Base-by-base conservation (phyloP, 2,888 invertebrate species). In the Ormyrus thymus region DNA sequence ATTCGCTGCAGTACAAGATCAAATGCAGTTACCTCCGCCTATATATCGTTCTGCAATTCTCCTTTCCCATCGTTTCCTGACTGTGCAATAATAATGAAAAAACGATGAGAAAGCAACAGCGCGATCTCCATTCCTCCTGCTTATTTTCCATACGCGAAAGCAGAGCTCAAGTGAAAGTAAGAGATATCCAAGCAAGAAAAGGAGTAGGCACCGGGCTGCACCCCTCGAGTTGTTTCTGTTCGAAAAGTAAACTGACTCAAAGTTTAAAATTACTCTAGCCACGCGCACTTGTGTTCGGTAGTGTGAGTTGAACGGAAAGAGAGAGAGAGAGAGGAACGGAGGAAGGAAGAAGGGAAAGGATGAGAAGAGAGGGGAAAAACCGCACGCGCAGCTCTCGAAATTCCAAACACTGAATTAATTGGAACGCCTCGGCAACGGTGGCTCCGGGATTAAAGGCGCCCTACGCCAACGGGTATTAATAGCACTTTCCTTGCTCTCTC, bases 401-500 rank as follows among this genome's bases (percentile, higher is more conserved):
- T 73, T 73, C 73, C 64, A 73, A 64, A 73, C 64, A 56, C 55
- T 64, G 64, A 73, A 73, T 73, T 73, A 73, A 73, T 73, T 73
- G 73, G 64, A 64, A 73, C 64, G 56, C 64, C 53, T 15, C 46
- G 48, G 64, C 56, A 10, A 29, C 29, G 10, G 46, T 7, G 7
- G 3, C 53, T 29, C 29, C 29, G 4, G 64, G 64, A 73, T 73
- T 62, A 72, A 55, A 72, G 62, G 71, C 8, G 15, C 70, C 48
- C n/a, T 15, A 9, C 15, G 59, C 53, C 56, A 13, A 45, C 46
- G 55, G 45, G 56, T 56, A 68, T 68, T 56, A 56, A 68, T 68
- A 68, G 29, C 29, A 29, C 29, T 29, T 29, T 29, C 29, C 29
- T 29, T 29, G 29, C 29, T 29, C 29, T 29, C 1, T 29, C 29